Evolutionary conservation across 2,888 invertebrate genomes (phyloP), one percentile per base, ranked within the genome.

Genomic region (Seira ritae): DNA sequence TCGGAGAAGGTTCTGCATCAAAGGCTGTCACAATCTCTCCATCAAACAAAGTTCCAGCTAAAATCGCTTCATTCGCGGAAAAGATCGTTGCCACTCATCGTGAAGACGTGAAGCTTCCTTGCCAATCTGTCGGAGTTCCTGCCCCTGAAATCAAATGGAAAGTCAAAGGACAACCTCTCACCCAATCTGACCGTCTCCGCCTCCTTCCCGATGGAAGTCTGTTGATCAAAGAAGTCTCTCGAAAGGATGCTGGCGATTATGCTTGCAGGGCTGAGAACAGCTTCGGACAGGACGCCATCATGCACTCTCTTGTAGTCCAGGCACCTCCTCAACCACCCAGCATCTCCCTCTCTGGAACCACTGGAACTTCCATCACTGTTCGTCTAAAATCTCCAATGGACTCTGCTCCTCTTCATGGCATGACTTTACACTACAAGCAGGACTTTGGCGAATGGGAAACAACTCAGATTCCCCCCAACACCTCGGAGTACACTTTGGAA

Each of bases 371-470:
- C 0, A 91, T 95, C 90, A 95, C 95, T 4, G 93, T 95, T 89
- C 94, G 94, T 90, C 91, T 95, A 89, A 93, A 94, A 87, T 94
- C 95, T 1, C 94, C 95, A 71, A 94, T 93, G 15, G 96, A 96
- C 90, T 94, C 94, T 66, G 87, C 96, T 46, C 96, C 96, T n/a
- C 94, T 97, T 86, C 96, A 96, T 89, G 97, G 98, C 0, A 97
- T 97, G 91, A 96, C 96, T 31, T 93, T 98, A 86, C 96, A 96
- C 90, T 97, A 96, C 92, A 97, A 97, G 90, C 97, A 97, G 77
- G 97, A 98, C 91, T 97, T 97, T 90, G 97, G 97, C 19, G 96
- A 97, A 90, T 97, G 97, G 97, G 96, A 96, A 91, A 96, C 95
- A 8, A 94, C 95, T 82, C 96, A 96, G 92, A 87, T 90, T 71